Percentiles rank a stretch among this genome's conserved stretches.
Evolutionary conservation across 2,797 vertebrate species (phyloP).

Genomic region (Miichthys miiuy): DNA sequence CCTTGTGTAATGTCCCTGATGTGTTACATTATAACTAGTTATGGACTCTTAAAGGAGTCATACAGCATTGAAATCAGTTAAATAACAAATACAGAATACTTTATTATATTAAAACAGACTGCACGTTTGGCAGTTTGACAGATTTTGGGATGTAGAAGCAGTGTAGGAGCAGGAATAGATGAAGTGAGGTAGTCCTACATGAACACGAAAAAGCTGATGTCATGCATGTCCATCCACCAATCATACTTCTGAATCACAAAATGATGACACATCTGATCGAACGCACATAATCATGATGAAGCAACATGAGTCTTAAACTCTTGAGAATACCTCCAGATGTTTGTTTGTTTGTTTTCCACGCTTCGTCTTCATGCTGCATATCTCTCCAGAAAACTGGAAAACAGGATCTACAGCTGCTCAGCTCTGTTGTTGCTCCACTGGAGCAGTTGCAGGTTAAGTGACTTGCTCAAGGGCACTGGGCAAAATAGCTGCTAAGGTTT

Average conservation of each 20-base stretch:
- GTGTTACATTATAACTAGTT: background rate
- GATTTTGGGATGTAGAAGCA: too few relatives aligned
- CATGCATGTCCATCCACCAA: background rate
- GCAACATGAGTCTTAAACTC: too few relatives aligned
- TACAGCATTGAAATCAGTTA: background rate
- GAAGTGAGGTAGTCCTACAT: too few relatives aligned
- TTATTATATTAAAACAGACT: background rate
- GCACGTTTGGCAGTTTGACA: background rate
- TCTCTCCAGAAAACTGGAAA: background rate
- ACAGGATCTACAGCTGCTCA: constrained; percentile 33
- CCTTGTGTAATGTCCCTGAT: too few relatives aligned
- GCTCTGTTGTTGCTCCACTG: constrained; percentile 62
- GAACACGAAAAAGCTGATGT: background rate
- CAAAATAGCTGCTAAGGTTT: constrained; percentile 60
- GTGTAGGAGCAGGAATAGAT: too few relatives aligned
- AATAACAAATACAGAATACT: background rate
- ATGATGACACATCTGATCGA: too few relatives aligned
- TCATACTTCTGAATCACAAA: background rate
- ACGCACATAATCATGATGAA: background rate
- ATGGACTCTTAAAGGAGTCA: background rate
- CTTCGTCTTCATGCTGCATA: constrained; percentile 6
- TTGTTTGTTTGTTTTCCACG: background rate
- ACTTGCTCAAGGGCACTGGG: constrained; percentile 78
- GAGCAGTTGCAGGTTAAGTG: constrained; percentile 73
- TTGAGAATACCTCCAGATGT: too few relatives aligned